Evolutionary conservation across 2,888 invertebrate genomes (phyloP).

Genomic region (Notodonta dromedarius): DNA sequence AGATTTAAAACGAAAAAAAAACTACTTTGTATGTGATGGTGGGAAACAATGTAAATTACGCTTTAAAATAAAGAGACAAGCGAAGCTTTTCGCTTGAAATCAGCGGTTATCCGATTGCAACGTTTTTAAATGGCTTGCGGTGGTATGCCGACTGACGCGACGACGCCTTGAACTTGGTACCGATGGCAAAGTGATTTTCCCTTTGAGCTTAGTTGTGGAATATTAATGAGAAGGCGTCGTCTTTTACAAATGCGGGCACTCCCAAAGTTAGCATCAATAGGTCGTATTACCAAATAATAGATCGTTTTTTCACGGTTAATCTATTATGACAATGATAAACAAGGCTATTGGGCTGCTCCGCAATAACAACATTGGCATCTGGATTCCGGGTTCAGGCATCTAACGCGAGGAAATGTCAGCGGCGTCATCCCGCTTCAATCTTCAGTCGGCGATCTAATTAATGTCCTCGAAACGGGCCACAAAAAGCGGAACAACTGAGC

Average conservation of each 20-base stretch:
- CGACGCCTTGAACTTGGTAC: slow-evolving; percentile 55
- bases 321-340: slow-evolving; percentile 29
- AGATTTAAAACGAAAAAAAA: slow-evolving; percentile 55
- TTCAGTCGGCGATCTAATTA: slow-evolving; percentile 70
- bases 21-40: slow-evolving; percentile 11
- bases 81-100: slow-evolving; percentile 28
- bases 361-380: slow-evolving; percentile 46
- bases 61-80: slow-evolving; percentile 38
- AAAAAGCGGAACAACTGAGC: slow-evolving; percentile 65
- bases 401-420: slow-evolving; percentile 71
- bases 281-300: slow-evolving; percentile 16
- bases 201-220: slow-evolving; percentile 13
- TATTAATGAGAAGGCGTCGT: neutral
- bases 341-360: slow-evolving; percentile 38
- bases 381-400: slow-evolving; percentile 77
- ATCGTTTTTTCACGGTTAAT: slow-evolving; percentile 19
- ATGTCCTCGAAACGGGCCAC: slow-evolving; percentile 57
- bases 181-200: slow-evolving; percentile 39
- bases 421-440: slow-evolving; percentile 58
- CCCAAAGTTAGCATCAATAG: neutral
- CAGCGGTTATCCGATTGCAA: slow-evolving; percentile 17
- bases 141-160: slow-evolving; percentile 46
- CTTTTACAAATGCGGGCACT: neutral
- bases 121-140: slow-evolving; percentile 42
- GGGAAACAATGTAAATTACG: slow-evolving; percentile 38